Evolutionary conservation across 2,888 invertebrate species (phyloP), one percentile per base, ranked within the genome.

Genomic region (Cosmorhoe ocellata): DNA sequence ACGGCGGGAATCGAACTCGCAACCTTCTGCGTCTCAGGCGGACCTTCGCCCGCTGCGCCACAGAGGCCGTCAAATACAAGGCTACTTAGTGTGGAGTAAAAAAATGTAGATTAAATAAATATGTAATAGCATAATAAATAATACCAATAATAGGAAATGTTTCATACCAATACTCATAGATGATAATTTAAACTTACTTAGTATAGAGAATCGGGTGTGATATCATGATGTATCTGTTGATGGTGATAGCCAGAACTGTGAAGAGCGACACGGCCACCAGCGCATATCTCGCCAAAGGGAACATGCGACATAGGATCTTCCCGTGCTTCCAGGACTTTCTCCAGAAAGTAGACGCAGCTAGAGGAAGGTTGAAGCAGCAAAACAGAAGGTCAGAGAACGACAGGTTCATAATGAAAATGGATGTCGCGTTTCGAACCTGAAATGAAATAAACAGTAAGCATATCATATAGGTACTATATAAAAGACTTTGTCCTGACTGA

Each of bases 181-280:
- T 18, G 18, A 18, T 18, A 4, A 18, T 2, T 18, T 18, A 33
- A 7, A 51, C 92, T 92, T 88, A 95, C 95, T 92, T 94, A 24
- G 94, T 92, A 79, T 96, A 96, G n/a, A 94, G 84, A 33, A 92
- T 89, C 0, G 95, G 95, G 77, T 95, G 95, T 12, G 95, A 93
- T 58, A 96, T 96, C 93, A 96, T 94, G 56, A 96, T 91, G 75
- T 96, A 96, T 81, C 96, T 92, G 82, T 96, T 96, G 75, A 96
- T 92, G 13, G 96, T 95, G 69, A 96, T 96, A 44, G 95, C 93
- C 33, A 95, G 88, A 4, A 96, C 93, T 9, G 95, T 94, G 79
- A 96, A 94, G 13, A 96, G 88, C 0, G 96, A 95, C 0, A 95
- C 94, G 0, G 95, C 96, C 14, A 96, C 92, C 5, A 96, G 88